Percentiles rank a stretch among this genome's conserved stretches.
phyloP scores from a whole-genome alignment of 1,140 invertebrate genomes.

The Dysdera silvatica region DNA sequence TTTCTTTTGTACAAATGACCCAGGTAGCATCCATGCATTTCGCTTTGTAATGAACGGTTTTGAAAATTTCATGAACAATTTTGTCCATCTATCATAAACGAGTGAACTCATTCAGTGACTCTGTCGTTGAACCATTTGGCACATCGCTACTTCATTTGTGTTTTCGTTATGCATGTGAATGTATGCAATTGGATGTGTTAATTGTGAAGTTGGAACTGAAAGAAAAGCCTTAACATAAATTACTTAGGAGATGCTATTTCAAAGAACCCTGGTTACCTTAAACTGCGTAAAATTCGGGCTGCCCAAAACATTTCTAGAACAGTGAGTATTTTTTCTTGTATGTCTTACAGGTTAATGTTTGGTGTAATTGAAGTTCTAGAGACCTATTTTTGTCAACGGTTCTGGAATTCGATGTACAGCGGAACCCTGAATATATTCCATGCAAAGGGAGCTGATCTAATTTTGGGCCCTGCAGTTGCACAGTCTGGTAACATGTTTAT shows the following conservation, averaged over 20 bases:
- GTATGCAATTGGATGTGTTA: not conserved
- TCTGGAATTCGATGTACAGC: too few relatives aligned
- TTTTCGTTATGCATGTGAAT: not conserved
- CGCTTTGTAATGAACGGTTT: too few relatives aligned
- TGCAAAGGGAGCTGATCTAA: not conserved
- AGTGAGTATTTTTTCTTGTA: constrained; percentile 53
- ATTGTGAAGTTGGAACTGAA: not conserved
- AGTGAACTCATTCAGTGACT: not conserved
- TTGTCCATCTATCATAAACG: too few relatives aligned
- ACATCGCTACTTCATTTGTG: not conserved
- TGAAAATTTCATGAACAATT: too few relatives aligned
- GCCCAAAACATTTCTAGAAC: constrained; percentile 95
- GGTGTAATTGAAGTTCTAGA: too few relatives aligned
- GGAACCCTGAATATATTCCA: too few relatives aligned
- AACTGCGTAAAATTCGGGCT: constrained; percentile 92
- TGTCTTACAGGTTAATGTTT: too few relatives aligned
- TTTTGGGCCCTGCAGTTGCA: constrained; percentile 2
- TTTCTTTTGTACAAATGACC: too few relatives aligned
- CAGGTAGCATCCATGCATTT: too few relatives aligned
- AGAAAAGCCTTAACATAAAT: constrained; percentile 54
- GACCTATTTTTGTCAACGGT: too few relatives aligned
- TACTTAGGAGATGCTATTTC: constrained; percentile 91
- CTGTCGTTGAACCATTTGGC: not conserved
- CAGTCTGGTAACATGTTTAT: too few relatives aligned
- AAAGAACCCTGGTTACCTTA: constrained; percentile 93